phyloP scores from a whole-genome alignment of 2,888 invertebrate genomes.

The Frankliniella intonsa region DNA sequence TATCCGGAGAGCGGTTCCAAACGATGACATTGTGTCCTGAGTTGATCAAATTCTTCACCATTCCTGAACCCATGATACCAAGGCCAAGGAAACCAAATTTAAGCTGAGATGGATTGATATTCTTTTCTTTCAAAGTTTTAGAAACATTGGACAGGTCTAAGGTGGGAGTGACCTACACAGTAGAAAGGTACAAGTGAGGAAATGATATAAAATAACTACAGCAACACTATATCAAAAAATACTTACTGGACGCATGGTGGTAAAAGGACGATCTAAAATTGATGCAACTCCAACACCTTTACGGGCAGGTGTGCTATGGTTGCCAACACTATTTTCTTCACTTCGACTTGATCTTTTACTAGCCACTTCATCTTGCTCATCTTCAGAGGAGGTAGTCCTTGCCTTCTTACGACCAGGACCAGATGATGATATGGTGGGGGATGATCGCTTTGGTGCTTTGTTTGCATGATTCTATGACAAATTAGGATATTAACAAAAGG shows the following conservation, averaged over 20 bases:
- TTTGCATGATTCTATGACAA: conserved; percentile 20
- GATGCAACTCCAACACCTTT: conserved; percentile 10
- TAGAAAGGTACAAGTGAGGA: not conserved
- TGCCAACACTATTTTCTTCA: conserved; percentile 2
- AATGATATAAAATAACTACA: not conserved
- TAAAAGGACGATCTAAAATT: conserved; percentile 15
- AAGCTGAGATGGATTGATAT: conserved; percentile 77
- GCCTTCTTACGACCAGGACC: not conserved
- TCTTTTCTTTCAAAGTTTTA: conserved; percentile 73
- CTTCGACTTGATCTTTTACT: conserved; percentile 2
- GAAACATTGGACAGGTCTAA: conserved; percentile 72
- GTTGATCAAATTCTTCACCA: conserved; percentile 90
- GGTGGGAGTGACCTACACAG: conserved; percentile 63
- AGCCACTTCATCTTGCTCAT: not conserved
- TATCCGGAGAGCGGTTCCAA: conserved; percentile 88
- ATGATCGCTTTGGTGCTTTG: conserved; percentile 1
- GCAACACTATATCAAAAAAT: not conserved
- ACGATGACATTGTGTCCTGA: conserved; percentile 90
- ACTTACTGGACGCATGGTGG: not conserved
- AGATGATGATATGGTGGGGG: not conserved
- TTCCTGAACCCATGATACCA: conserved; percentile 91
- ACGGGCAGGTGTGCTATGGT: not conserved
- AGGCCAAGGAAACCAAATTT: conserved; percentile 93
- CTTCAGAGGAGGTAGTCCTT: not conserved
- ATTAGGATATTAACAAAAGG: conserved; percentile 13